These are phyloP conservation scores for Vanacampus margaritifer DNA, from an alignment of 2,113 vertebrate genomes.

Conservation along the genomic window DNA sequence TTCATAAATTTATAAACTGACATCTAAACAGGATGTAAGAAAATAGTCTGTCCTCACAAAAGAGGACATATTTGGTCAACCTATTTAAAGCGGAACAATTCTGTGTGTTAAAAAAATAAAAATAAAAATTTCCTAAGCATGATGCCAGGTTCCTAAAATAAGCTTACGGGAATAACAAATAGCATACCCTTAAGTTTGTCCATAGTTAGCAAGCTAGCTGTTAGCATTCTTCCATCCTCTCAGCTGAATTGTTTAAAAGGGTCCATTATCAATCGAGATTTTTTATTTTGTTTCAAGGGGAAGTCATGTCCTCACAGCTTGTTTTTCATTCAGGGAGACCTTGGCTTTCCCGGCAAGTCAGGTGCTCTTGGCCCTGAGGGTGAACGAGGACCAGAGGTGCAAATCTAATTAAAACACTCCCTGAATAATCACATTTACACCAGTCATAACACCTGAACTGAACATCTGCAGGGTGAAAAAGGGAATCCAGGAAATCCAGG, in stretches of 20 bases:
- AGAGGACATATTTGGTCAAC: too few species aligned
- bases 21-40: too few species aligned
- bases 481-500: constrained; percentile 72
- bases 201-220: not conserved
- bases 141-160: not conserved
- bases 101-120: not conserved
- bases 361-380: constrained; percentile 59
- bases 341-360: constrained; percentile 69
- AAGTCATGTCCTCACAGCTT: not conserved
- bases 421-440: not conserved
- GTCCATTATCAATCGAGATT: not conserved
- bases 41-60: too few species aligned
- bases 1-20: too few species aligned
- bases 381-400: constrained; percentile 65
- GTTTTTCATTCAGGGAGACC: constrained; percentile 58
- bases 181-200: too few species aligned
- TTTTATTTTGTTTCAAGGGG: not conserved
- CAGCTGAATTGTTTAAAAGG: not conserved
- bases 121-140: not conserved
- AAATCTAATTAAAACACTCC: not conserved
- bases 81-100: too few species aligned
- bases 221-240: not conserved
- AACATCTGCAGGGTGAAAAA: constrained; percentile 62
- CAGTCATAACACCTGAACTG: constrained; percentile 10
- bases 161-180: too few species aligned